These are phyloP conservation scores for Parazoanthus atlanticus DNA, from an alignment of 92 coral and sea anemone genomes.

Conservation along the genomic window DNA sequence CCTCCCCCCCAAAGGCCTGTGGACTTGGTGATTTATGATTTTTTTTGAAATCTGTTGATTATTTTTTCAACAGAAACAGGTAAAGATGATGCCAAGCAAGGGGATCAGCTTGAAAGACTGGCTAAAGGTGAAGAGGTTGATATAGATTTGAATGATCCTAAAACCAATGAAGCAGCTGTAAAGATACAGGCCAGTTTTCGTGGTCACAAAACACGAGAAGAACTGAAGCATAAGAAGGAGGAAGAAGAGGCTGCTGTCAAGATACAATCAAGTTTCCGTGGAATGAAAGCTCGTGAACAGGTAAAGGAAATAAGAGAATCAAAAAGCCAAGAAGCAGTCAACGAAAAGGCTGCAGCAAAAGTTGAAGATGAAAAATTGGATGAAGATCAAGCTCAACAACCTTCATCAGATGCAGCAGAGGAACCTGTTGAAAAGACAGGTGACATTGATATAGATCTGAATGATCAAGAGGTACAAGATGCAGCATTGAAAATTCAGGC, in stretches of 20 bases:
- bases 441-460: conserved; percentile 59
- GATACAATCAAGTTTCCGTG: conserved; percentile 76
- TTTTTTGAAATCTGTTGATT: not conserved
- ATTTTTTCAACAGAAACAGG: conserved; percentile 71
- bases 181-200: conserved; percentile 96
- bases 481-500: conserved; percentile 92
- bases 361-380: not conserved
- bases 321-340: conserved; percentile 56
- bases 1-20: no score
- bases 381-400: conserved; percentile 27
- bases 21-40: not conserved
- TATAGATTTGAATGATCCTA: conserved; percentile 78
- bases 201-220: conserved; percentile 85
- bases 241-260: conserved; percentile 76
- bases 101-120: conserved; percentile 79
- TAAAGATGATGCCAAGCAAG: conserved; percentile 92
- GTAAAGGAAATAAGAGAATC: conserved; percentile 63
- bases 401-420: conserved; percentile 9
- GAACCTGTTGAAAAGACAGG: conserved; percentile 44
- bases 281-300: conserved; percentile 68
- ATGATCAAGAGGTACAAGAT: conserved; percentile 81
- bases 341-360: conserved; percentile 13
- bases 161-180: conserved; percentile 81
- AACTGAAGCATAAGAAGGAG: conserved; percentile 77
- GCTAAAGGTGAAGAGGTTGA: conserved; percentile 87